These are phyloP conservation scores for Parauchenoglanis punctatus DNA, from an alignment of 2,797 vertebrate genomes.

Conservation along the genomic window DNA sequence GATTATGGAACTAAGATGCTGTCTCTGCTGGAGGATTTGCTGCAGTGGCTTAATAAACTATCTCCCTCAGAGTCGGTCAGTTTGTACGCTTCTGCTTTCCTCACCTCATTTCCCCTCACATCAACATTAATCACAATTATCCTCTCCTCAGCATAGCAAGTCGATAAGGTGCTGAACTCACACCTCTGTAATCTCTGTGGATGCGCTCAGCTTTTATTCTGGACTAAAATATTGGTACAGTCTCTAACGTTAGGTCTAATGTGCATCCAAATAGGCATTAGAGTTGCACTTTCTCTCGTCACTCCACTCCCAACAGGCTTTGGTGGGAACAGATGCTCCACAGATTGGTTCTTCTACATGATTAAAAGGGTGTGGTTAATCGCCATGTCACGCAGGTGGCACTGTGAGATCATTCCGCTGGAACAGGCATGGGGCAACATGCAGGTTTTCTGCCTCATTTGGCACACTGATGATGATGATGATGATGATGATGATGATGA, in stretches of 20 bases:
- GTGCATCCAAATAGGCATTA: not conserved
- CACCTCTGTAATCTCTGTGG: not conserved
- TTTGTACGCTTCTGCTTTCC: not conserved
- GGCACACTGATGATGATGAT: not conserved
- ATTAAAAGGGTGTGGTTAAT: slow-evolving; percentile 74
- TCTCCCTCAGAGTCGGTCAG: not conserved
- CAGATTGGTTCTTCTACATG: slow-evolving; percentile 78
- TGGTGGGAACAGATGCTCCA: slow-evolving; percentile 76
- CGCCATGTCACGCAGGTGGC: not conserved
- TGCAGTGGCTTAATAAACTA: not conserved
- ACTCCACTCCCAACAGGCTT: slow-evolving; percentile 68
- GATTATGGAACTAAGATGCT: not conserved
- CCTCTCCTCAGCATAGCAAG: not conserved
- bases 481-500: not conserved
- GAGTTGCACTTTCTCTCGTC: not conserved
- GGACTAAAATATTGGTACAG: not conserved
- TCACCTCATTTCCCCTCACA: slow-evolving; percentile 18
- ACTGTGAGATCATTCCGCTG: not conserved
- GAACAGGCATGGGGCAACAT: not conserved
- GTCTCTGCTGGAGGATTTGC: not conserved
- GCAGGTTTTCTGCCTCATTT: slow-evolving; percentile 6
- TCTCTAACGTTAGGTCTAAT: not conserved
- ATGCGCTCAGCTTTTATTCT: not conserved
- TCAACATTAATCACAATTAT: slow-evolving; percentile 17
- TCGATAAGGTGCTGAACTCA: not conserved